phyloP scores from a whole-genome alignment of 2,113 vertebrate genomes.

The Motacilla tschutschensis region DNA sequence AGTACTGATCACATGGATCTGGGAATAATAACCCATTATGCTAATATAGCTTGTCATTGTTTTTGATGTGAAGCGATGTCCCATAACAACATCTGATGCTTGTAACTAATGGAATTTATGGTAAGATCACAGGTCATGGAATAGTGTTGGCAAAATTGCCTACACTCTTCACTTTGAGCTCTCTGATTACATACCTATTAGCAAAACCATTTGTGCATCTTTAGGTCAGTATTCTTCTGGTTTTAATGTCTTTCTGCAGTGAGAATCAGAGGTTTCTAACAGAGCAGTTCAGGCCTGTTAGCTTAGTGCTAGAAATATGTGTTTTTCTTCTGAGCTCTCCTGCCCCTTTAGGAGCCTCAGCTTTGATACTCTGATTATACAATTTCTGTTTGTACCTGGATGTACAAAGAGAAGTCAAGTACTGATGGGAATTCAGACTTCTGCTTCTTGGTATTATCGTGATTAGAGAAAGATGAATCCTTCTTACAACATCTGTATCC shows the following conservation, averaged over 20 bases:
- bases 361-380: background rate
- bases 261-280: background rate
- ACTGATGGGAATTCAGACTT: background rate
- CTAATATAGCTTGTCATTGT: constrained; percentile 56
- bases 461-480: background rate
- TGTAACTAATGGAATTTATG: constrained; percentile 20
- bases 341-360: background rate
- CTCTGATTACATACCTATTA: background rate
- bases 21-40: constrained; percentile 65
- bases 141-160: background rate
- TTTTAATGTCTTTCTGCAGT: background rate
- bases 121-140: background rate
- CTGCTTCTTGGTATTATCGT: background rate
- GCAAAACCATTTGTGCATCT: background rate
- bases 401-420: background rate
- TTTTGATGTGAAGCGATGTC: background rate
- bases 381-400: background rate
- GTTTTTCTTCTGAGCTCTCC: background rate
- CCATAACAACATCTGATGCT: constrained; percentile 22
- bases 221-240: background rate
- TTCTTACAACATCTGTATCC: background rate
- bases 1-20: constrained; percentile 39
- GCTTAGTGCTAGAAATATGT: background rate
- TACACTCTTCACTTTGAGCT: background rate
- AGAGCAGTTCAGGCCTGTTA: background rate